A percentile compares a stretch with the other conserved stretches of the same genome.
phyloP scores from a whole-genome alignment of 2,888 invertebrate species.

The Elegia similella region DNA sequence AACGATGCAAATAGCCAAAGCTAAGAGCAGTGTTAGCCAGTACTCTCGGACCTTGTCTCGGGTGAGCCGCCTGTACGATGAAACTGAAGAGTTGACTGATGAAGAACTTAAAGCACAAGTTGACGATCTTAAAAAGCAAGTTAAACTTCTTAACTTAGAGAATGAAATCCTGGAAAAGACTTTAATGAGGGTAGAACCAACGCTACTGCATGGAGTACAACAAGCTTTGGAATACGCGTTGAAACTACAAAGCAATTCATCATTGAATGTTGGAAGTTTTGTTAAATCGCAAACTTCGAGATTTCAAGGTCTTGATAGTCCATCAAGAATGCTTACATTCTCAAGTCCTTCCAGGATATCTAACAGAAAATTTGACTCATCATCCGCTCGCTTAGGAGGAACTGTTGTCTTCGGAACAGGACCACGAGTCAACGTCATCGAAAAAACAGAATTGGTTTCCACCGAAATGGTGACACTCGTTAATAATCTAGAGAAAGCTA shows the following conservation, averaged over 20 bases:
- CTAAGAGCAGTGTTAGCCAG: slow-evolving; percentile 50
- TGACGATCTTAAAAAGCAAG: slow-evolving; percentile 49
- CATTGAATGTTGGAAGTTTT: slow-evolving; percentile 48
- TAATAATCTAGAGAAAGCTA: slow-evolving; percentile 45
- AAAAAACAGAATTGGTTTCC: slow-evolving; percentile 73
- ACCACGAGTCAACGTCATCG: slow-evolving; percentile 73
- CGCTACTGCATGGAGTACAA: slow-evolving; percentile 67
- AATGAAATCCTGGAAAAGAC: slow-evolving; percentile 78
- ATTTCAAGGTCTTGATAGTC: slow-evolving; percentile 48
- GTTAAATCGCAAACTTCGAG: slow-evolving; percentile 53
- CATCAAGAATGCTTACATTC: slow-evolving; percentile 44
- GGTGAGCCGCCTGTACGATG: slow-evolving; percentile 46
- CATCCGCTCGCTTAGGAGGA: slow-evolving; percentile 56
- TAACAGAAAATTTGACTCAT: slow-evolving; percentile 57
- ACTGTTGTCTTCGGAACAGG: slow-evolving; percentile 55
- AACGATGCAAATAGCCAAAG: slow-evolving; percentile 32
- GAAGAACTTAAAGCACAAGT: slow-evolving; percentile 58
- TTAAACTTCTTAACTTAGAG: slow-evolving; percentile 61
- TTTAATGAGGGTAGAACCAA: slow-evolving; percentile 67
- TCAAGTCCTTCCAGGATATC: slow-evolving; percentile 47
- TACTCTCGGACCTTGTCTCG: slow-evolving; percentile 43
- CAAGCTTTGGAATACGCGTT: slow-evolving; percentile 64
- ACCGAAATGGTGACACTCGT: slow-evolving; percentile 75
- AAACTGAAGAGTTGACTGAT: slow-evolving; percentile 54
- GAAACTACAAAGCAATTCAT: slow-evolving; percentile 50